Conservation (phyloP, 1,140 invertebrate species). For the Penaeus chinensis region DNA sequence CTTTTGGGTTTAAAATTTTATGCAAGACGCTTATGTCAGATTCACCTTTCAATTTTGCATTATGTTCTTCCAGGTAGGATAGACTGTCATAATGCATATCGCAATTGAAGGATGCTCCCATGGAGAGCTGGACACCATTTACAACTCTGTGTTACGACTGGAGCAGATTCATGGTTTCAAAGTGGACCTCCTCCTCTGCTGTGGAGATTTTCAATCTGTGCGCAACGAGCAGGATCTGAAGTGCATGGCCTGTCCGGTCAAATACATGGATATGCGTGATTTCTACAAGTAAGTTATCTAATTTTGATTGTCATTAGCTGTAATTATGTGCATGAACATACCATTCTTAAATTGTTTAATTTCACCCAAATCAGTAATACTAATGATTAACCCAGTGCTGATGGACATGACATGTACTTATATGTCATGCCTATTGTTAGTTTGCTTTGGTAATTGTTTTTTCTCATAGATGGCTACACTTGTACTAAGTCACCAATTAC, state of each 20-base stretch:
- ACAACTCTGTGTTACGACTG: slow-evolving; percentile 81
- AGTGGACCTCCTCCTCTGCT: slow-evolving; percentile 93
- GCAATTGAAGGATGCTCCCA: slow-evolving; percentile 98
- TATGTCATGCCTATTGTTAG: too few species aligned
- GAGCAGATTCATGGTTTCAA: slow-evolving; percentile 79
- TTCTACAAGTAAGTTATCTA: slow-evolving; percentile 89
- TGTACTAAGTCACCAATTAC: too few species aligned
- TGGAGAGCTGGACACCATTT: slow-evolving; percentile 96
- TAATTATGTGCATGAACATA: neutral
- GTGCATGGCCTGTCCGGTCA: slow-evolving; percentile 94
- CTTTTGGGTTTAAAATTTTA: too few species aligned
- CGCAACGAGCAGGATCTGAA: slow-evolving; percentile 70
- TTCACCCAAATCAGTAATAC: neutral
- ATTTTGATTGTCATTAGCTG: neutral
- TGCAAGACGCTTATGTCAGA: neutral
- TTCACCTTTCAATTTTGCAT: neutral
- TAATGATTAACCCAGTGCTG: too few species aligned
- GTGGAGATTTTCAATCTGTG: slow-evolving; percentile 94
- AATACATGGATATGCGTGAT: slow-evolving; percentile 90
- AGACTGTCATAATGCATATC: slow-evolving; percentile 81
- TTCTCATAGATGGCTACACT: too few species aligned
- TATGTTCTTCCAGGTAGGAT: neutral
- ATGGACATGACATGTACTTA: too few species aligned
- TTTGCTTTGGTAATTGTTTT: too few species aligned
- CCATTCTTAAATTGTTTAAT: neutral